Base-by-base conservation (phyloP, 2,113 vertebrate genomes). In the Microtus richardsoni region DNA sequence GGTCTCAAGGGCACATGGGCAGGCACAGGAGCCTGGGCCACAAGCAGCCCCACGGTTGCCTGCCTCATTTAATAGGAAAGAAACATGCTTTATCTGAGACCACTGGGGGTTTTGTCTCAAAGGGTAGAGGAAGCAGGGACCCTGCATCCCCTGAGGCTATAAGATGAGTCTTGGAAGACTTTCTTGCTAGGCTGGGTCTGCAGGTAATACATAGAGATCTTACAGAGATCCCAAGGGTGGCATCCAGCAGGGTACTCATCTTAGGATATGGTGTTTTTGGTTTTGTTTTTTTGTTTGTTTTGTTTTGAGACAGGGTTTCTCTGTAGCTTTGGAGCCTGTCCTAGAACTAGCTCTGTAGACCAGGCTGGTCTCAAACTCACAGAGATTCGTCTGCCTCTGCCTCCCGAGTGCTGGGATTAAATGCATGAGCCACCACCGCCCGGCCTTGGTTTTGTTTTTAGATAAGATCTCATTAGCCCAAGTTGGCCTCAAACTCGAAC, bases 21-120 rank as follows among this genome's bases (percentile, higher is more conserved):
- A 68, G 26, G 66, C 39, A 54, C 1, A 1, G 52, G 44, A 89
- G 60, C 14, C 64, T 44, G 2, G 54, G 66, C 13, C 39, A 14
- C 4, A 8, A 83, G 28, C 41, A 11, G 54, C 78, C 3, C 30
- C 33, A 66, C 28, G 75, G 88, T 30, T n/a, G 33, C n/a, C 49
- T 2, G 4, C 19, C 22, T 75, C 68, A 88, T 74, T 68, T 36
- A 19, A 0, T 7, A 60, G 71, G 1, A 17, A 58, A 26, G 41
- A 66, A 82, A 71, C 1, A 1, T 82, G 17, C 26, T 79, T 87
- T 75, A 75, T 41, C 70, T 80, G 16, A 86, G 41, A 8, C 71
- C 95, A 54, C 49, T 80, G 41, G 66, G 52, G 89, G 85, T 64
- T 77, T 26, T 87, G 44, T 87, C 60, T 96, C 74, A 47, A 73